phyloP scores from a whole-genome alignment of 2,113 vertebrate genomes.

The Hystrix cristata region DNA sequence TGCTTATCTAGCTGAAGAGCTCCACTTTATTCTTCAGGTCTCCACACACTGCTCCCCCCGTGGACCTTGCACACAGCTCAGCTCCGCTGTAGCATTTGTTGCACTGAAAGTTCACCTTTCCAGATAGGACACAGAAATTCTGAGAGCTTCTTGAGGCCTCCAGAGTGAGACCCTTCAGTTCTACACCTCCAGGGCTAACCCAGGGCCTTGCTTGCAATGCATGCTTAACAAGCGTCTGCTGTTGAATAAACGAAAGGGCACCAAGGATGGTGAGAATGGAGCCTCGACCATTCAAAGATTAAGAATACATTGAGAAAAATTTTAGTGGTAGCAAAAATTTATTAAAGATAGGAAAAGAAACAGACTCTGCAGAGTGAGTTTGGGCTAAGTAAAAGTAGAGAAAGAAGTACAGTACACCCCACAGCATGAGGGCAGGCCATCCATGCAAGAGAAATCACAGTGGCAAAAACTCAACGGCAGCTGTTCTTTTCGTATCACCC shows the following conservation, averaged over 20 bases:
- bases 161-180: not conserved
- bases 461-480: too few species aligned
- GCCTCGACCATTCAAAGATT: not conserved
- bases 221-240: not conserved
- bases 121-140: not conserved
- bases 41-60: not conserved
- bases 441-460: too few species aligned
- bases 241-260: not conserved
- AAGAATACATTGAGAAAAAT: not conserved
- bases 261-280: not conserved
- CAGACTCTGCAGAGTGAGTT: too few species aligned
- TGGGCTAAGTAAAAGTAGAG: too few species aligned
- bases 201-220: not conserved
- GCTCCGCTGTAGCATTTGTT: not conserved
- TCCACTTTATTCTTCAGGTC: not conserved
- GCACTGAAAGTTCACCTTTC: not conserved
- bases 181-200: not conserved
- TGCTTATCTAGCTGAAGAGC: not conserved
- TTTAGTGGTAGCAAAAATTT: too few species aligned
- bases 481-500: too few species aligned
- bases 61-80: not conserved
- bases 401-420: too few species aligned
- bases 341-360: too few species aligned
- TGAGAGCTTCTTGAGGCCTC: not conserved
- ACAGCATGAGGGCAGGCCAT: too few species aligned